A percentile compares a stretch with the other conserved stretches of the same genome.
Evolutionary conservation across 2,113 vertebrate species (phyloP).

Genomic region (Edolisoma coerulescens): DNA sequence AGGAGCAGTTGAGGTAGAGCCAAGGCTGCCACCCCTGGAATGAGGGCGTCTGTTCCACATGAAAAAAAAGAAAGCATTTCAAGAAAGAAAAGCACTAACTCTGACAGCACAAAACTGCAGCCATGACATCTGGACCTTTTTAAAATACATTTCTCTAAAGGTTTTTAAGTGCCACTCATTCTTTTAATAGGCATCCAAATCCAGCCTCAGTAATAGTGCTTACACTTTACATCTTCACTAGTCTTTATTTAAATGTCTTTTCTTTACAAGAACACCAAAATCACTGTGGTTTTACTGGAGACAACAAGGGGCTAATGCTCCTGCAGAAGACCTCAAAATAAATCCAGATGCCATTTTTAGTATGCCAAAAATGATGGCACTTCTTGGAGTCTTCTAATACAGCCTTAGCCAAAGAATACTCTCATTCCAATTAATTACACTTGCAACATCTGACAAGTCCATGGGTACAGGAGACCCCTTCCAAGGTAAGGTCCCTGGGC

Average conservation of each 20-base stretch:
- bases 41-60: not conserved
- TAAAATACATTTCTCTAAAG: not conserved
- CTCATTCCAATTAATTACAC: not conserved
- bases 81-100: not conserved
- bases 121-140: not conserved
- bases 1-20: not conserved
- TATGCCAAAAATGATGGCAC: rapidly evolving
- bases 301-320: not conserved
- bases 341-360: not conserved
- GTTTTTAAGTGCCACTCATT: not conserved
- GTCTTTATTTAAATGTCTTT: not conserved
- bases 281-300: not conserved
- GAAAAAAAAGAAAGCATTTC: not conserved
- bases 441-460: not conserved
- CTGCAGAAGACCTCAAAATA: not conserved
- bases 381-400: not conserved
- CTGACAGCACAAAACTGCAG: not conserved
- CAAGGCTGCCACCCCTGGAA: not conserved
- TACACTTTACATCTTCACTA: not conserved
- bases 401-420: not conserved
- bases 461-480: not conserved
- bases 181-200: not conserved
- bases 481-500: not conserved
- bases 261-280: not conserved
- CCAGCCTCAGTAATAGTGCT: not conserved